Conservation (phyloP, 2,888 invertebrate genomes). For the Creontiades dilutus region DNA sequence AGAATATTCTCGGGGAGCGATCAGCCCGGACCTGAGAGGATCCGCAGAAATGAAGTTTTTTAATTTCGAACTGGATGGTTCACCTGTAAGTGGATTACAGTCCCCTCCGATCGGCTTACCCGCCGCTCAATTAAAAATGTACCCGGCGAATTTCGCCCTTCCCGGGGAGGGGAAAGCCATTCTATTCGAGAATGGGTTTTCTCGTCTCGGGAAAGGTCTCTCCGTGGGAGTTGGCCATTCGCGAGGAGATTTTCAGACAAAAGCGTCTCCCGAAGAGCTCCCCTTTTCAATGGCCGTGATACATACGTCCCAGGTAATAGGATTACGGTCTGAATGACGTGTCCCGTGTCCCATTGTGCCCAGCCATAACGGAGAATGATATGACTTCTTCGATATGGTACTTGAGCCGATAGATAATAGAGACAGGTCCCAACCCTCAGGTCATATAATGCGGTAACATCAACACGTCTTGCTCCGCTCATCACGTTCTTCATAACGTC, state of each 20-base stretch:
- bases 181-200: constrained; percentile 10
- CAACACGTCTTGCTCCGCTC: too few species aligned
- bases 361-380: neutral
- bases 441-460: too few species aligned
- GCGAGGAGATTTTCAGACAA: constrained; percentile 12
- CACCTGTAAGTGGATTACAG: constrained; percentile 50
- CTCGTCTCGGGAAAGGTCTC: constrained; percentile 1
- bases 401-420: constrained; percentile 15
- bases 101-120: constrained; percentile 36
- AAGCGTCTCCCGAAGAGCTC: constrained; percentile 8
- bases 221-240: neutral
- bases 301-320: constrained; percentile 28
- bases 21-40: constrained; percentile 5
- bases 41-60: constrained; percentile 49
- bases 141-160: neutral
- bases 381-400: constrained; percentile 7
- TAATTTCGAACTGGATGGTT: constrained; percentile 38
- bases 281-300: neutral
- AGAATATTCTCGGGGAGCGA: constrained; percentile 22
- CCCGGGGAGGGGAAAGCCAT: neutral
- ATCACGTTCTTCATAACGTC: too few species aligned
- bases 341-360: constrained; percentile 29
- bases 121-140: constrained; percentile 37
- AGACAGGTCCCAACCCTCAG: neutral
- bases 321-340: constrained; percentile 19